Conservation (phyloP, 2,113 vertebrate species). For the Passer montanus region DNA sequence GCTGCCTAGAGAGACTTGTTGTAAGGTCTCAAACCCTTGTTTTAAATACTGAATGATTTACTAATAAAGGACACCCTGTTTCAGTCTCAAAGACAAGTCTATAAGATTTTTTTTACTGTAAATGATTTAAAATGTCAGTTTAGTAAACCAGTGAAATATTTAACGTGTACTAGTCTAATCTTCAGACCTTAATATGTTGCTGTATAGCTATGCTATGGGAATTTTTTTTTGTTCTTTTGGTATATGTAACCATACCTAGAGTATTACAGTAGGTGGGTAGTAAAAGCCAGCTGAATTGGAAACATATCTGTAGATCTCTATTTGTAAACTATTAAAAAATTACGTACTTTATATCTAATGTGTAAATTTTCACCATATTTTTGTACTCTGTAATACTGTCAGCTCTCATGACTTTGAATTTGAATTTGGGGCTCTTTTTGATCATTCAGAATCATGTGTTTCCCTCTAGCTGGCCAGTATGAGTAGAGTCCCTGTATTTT, state of each 20-base stretch:
- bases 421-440: constrained; percentile 75
- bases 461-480: constrained; percentile 78
- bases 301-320: constrained; percentile 78
- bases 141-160: constrained; percentile 77
- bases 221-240: constrained; percentile 68
- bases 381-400: constrained; percentile 78
- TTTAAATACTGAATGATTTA: constrained; percentile 71
- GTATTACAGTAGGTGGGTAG: constrained; percentile 76
- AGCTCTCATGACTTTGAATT: constrained; percentile 75
- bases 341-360: constrained; percentile 77
- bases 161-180: constrained; percentile 72
- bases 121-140: constrained; percentile 75
- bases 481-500: constrained; percentile 77
- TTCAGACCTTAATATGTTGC: constrained; percentile 74
- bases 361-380: constrained; percentile 81
- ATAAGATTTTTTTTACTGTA: constrained; percentile 73
- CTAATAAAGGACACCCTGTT: constrained; percentile 76
- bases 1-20: constrained; percentile 60
- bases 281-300: constrained; percentile 80
- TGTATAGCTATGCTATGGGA: constrained; percentile 72
- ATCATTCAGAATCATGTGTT: constrained; percentile 72
- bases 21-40: constrained; percentile 65
- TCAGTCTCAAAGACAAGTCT: constrained; percentile 76
- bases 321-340: constrained; percentile 78
- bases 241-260: constrained; percentile 75